phyloP scores from a whole-genome alignment of 2,113 vertebrate species.

The Gorsachius goisagi region DNA sequence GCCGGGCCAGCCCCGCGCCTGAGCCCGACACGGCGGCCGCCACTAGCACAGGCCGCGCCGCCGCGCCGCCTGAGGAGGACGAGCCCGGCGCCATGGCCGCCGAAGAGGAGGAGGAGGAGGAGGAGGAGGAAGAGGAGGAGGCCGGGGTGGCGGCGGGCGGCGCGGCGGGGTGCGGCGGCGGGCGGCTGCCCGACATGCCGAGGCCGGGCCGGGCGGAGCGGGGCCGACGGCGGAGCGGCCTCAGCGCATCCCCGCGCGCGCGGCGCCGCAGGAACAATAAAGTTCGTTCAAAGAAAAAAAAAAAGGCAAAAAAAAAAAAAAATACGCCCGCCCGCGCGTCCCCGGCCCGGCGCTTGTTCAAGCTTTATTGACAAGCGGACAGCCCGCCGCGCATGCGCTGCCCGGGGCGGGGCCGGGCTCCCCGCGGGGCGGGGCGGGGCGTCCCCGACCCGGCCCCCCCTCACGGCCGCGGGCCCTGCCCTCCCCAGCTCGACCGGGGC shows the following conservation, averaged over 20 bases:
- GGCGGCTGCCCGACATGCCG: constrained; percentile 75
- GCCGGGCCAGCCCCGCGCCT: neutral
- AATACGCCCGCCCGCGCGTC: neutral
- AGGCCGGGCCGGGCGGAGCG: neutral
- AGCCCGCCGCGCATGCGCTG: neutral
- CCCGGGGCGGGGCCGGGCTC: neutral
- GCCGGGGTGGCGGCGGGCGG: constrained; percentile 49
- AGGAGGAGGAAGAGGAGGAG: constrained; percentile 31
- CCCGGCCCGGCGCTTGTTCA: neutral
- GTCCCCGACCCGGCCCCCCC: too few relatives aligned
- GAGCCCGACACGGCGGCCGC: constrained; percentile 55
- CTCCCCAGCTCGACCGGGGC: rapidly evolving
- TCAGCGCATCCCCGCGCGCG: constrained; percentile 55
- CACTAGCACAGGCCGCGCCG: constrained; percentile 33
- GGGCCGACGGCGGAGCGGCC: neutral
- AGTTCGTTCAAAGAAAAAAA: constrained; percentile 13
- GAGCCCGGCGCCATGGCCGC: constrained; percentile 41
- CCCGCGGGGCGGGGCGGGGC: neutral
- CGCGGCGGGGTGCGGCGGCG: constrained; percentile 55
- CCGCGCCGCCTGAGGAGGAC: constrained; percentile 62
- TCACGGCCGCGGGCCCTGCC: rapidly evolving
- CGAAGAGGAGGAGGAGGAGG: constrained; percentile 61
- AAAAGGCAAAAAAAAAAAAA: neutral
- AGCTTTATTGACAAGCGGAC: neutral
- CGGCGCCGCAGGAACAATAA: constrained; percentile 56